A percentile compares a stretch with the other conserved stretches of the same genome.
phyloP scores from a whole-genome alignment of 2,888 invertebrate genomes.

The Coremacera marginata region DNA sequence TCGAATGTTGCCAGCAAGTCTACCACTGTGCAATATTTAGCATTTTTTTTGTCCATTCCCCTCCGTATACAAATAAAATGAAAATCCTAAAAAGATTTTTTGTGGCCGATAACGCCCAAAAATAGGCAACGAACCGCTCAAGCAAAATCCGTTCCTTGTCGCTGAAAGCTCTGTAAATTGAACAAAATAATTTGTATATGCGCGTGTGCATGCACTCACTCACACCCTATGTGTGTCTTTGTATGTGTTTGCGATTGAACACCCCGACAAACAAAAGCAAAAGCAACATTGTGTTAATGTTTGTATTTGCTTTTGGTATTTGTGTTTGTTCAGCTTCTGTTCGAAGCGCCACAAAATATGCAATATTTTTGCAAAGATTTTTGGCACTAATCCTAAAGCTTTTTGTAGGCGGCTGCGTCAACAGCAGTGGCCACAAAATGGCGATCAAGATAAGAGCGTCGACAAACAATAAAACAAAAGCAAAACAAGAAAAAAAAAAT shows the following conservation, averaged over 20 bases:
- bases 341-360: constrained; percentile 54
- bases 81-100: constrained; percentile 61
- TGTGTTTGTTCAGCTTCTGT: constrained; percentile 21
- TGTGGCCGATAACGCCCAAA: constrained; percentile 57
- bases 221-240: not conserved
- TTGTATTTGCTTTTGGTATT: constrained; percentile 41
- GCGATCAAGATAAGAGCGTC: constrained; percentile 24
- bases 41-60: not conserved
- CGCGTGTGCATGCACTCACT: not conserved
- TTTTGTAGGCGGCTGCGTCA: not conserved
- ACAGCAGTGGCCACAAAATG: constrained; percentile 10
- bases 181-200: not conserved
- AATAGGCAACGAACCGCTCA: constrained; percentile 46
- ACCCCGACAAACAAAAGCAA: constrained; percentile 38
- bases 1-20: constrained; percentile 24
- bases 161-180: constrained; percentile 2
- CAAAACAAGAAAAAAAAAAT: not conserved
- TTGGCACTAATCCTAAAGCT: constrained; percentile 27
- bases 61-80: constrained; percentile 42
- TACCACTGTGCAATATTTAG: not conserved
- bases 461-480: constrained; percentile 1
- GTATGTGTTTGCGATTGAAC: constrained; percentile 38
- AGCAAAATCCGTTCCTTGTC: not conserved
- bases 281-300: constrained; percentile 14
- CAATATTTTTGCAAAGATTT: constrained; percentile 51